Conservation (phyloP, 2,888 invertebrate species). For the Periphyllus acericola region DNA sequence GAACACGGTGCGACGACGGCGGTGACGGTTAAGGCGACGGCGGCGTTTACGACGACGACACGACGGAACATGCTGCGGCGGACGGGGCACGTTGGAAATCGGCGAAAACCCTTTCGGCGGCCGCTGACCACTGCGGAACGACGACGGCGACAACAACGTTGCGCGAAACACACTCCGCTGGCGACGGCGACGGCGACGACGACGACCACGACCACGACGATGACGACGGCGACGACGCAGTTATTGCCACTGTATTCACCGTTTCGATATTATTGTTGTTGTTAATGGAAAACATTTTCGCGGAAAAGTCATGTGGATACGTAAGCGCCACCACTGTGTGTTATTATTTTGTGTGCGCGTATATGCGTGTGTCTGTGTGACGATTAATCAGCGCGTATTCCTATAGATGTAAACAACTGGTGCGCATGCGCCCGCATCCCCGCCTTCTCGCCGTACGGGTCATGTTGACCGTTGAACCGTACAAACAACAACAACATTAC, state of each 20-base stretch:
- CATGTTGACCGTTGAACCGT: conserved; percentile 64
- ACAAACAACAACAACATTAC: conserved; percentile 56
- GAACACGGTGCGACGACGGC: not conserved
- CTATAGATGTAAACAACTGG: conserved; percentile 70
- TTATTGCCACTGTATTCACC: conserved; percentile 30
- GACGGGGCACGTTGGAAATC: conserved; percentile 44
- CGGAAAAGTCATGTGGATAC: conserved; percentile 61
- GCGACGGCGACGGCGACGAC: not conserved
- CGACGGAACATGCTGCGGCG: conserved; percentile 23
- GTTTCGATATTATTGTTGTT: conserved; percentile 7
- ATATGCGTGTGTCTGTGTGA: conserved; percentile 35
- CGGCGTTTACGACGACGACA: conserved; percentile 8
- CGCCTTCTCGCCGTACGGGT: conserved; percentile 64
- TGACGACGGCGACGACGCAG: not conserved
- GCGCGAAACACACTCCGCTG: conserved; percentile 5
- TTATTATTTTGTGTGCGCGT: conserved; percentile 38
- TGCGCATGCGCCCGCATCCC: conserved; percentile 68
- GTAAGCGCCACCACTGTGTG: conserved; percentile 58
- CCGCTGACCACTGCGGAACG: conserved; percentile 44
- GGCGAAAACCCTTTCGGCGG: conserved; percentile 42
- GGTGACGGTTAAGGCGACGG: not conserved
- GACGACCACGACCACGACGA: not conserved
- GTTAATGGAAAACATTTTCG: conserved; percentile 61
- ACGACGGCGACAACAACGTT: not conserved
- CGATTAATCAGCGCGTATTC: conserved; percentile 55